Percentiles rank a stretch among this genome's conserved stretches.
phyloP scores from a whole-genome alignment of 2,113 vertebrate species.

The Ceyx margarethae region DNA sequence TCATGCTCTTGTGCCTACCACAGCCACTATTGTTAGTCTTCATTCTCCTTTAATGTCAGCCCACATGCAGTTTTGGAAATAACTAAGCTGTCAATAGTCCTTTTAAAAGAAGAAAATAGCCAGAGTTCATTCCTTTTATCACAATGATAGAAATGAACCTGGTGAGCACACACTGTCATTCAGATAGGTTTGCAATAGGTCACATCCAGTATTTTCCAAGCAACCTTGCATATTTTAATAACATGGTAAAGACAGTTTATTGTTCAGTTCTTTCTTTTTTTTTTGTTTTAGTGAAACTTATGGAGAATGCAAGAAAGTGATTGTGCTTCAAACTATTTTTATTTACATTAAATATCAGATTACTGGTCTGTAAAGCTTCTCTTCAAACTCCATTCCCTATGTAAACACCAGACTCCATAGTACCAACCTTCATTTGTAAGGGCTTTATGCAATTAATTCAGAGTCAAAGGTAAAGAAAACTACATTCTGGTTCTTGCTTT shows the following conservation, averaged over 20 bases:
- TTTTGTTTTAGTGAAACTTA: slow-evolving; percentile 3
- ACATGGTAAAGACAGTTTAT: neutral
- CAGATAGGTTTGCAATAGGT: slow-evolving; percentile 11
- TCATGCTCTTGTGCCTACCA: neutral
- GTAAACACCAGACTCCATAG: slow-evolving; percentile 31
- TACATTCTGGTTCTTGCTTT: slow-evolving; percentile 76
- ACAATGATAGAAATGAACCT: neutral
- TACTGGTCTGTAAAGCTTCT: slow-evolving; percentile 42
- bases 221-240: slow-evolving; percentile 11
- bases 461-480: slow-evolving; percentile 15
- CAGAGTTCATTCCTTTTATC: slow-evolving; percentile 4
- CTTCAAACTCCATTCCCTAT: slow-evolving; percentile 19
- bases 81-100: neutral
- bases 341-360: slow-evolving; percentile 38
- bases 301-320: slow-evolving; percentile 53
- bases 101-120: neutral
- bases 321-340: slow-evolving; percentile 66
- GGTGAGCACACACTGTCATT: neutral
- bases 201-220: neutral
- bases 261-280: neutral
- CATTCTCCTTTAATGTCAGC: neutral
- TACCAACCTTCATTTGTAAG: slow-evolving; percentile 30
- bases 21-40: neutral
- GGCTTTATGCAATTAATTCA: neutral
- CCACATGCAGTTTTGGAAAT: neutral